Percentiles rank a stretch among this genome's conserved stretches.
Evolutionary conservation across 2,797 vertebrate species (phyloP).

Genomic region (Phrynocephalus vlangalii): DNA sequence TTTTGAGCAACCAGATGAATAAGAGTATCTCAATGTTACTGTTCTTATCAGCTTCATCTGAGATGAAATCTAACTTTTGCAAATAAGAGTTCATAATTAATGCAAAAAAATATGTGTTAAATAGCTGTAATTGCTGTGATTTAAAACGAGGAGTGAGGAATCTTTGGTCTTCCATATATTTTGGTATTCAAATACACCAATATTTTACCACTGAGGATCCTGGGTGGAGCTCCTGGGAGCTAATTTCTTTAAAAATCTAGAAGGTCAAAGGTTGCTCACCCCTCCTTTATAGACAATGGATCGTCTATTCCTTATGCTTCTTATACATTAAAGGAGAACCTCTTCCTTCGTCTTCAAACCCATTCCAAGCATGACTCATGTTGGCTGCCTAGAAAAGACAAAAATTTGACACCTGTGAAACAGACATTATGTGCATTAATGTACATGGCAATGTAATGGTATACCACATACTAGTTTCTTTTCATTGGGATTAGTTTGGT

Average conservation of each 20-base stretch:
- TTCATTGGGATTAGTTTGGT: fast-evolving
- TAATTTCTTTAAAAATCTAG: background rate
- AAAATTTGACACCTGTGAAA: background rate
- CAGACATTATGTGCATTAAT: background rate
- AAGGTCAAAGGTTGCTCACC: background rate
- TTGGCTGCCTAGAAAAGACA: background rate
- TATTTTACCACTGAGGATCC: too few species aligned
- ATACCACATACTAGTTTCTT: background rate
- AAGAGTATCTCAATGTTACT: background rate
- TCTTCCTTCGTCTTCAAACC: background rate
- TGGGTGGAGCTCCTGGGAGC: background rate
- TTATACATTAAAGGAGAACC: background rate
- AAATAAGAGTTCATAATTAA: background rate
- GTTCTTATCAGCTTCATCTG: background rate
- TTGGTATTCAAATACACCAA: background rate
- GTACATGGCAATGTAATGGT: background rate
- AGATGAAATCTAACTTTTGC: background rate
- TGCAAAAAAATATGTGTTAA: background rate
- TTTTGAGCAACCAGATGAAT: background rate
- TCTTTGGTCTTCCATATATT: background rate
- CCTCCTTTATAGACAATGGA: background rate
- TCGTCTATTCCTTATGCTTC: background rate
- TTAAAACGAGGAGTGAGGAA: background rate
- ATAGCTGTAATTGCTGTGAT: background rate
- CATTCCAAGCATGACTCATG: fast-evolving